phyloP scores from a whole-genome alignment of 2,797 vertebrate genomes.

The Onychomys arenicola region DNA sequence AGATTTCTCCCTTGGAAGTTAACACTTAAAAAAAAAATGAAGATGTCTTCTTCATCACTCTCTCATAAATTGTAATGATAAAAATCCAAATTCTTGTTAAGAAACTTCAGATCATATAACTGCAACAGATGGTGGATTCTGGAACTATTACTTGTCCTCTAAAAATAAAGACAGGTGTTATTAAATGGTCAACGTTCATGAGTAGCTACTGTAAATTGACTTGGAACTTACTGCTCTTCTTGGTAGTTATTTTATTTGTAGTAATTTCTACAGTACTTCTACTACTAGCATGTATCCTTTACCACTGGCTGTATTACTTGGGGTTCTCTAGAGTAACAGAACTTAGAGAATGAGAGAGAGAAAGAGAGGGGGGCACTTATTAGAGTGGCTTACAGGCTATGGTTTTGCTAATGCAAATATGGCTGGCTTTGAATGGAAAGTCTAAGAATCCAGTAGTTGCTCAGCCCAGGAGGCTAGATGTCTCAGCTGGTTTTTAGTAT shows the following conservation, averaged over 20 bases:
- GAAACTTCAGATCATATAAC: conserved; percentile 39
- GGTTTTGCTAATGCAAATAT: not conserved
- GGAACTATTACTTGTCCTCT: conserved; percentile 3
- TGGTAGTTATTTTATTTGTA: conserved; percentile 69
- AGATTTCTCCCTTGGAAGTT: conserved; percentile 17
- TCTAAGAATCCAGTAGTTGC: not conserved
- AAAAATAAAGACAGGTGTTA: not conserved
- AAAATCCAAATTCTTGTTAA: not conserved
- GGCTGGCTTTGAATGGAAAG: not conserved
- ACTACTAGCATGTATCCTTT: not conserved
- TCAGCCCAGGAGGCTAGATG: not conserved
- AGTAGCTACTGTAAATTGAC: conserved; percentile 33
- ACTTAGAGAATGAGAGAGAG: not conserved
- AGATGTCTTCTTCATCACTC: not conserved
- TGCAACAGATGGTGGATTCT: conserved; percentile 51
- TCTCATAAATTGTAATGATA: conserved; percentile 22
- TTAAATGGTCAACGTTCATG: conserved; percentile 54
- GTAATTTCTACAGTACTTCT: conserved; percentile 33
- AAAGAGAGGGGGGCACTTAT: not conserved
- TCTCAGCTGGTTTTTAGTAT: not conserved
- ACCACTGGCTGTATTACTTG: not conserved
- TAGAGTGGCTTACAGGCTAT: not conserved
- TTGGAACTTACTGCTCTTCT: conserved; percentile 54
- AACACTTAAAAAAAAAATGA: not conserved
- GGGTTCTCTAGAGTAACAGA: not conserved